Conservation (phyloP, 2,113 vertebrate genomes). For the Diglossa brunneiventris region DNA sequence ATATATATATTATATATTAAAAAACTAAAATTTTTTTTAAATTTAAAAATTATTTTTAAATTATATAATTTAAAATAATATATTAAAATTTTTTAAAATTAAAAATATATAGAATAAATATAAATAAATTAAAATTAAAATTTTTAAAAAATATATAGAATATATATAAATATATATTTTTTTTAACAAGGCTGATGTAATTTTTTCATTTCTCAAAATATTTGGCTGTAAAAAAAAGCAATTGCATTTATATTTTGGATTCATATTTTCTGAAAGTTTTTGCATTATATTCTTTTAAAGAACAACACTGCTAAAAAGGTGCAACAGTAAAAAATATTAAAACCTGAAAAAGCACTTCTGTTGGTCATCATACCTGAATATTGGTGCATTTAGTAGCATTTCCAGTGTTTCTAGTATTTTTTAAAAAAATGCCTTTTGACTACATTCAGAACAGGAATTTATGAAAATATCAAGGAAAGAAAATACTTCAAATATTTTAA, state of each 20-base stretch:
- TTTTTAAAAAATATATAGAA: no score
- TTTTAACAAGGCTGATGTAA: not conserved
- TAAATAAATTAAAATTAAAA: no score
- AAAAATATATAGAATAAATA: no score
- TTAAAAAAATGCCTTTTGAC: not conserved
- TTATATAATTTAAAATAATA: no score
- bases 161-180: not conserved
- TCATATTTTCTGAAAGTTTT: not conserved
- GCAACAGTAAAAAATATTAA: not conserved
- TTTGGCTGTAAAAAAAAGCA: not conserved
- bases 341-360: not conserved
- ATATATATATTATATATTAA: no score
- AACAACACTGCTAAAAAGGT: not conserved
- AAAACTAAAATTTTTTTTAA: no score
- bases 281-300: not conserved
- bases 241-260: not conserved
- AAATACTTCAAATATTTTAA: not conserved
- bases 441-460: not conserved
- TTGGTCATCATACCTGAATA: not conserved
- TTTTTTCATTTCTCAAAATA: not conserved
- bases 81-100: no score
- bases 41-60: no score
- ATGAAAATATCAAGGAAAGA: not conserved
- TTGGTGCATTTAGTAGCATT: not conserved
- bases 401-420: not conserved